These are phyloP conservation scores for Dipodomys ordii DNA, from an alignment of 2,113 vertebrate species.

Conservation along the genomic window DNA sequence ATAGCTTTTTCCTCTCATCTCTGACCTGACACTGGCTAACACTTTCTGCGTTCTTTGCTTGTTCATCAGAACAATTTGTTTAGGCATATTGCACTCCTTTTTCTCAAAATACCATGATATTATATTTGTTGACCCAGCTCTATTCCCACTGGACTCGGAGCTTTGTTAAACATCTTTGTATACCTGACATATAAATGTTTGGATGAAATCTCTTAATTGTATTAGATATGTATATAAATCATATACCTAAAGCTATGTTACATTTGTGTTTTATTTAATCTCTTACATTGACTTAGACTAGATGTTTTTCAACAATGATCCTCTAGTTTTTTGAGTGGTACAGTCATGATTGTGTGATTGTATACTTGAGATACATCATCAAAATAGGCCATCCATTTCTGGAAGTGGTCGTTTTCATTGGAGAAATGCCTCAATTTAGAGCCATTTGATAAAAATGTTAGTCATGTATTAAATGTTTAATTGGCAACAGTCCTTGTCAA, in stretches of 20 bases:
- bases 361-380: background rate
- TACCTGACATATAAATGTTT: constrained; percentile 70
- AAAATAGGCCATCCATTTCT: constrained; percentile 38
- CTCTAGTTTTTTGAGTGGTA: constrained; percentile 1
- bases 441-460: constrained; percentile 56
- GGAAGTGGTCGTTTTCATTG: constrained; percentile 34
- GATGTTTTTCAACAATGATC: constrained; percentile 34
- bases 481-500: constrained; percentile 48
- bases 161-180: constrained; percentile 71
- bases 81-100: constrained; percentile 41
- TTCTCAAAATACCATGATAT: constrained; percentile 22
- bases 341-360: constrained; percentile 9
- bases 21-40: background rate
- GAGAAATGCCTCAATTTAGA: constrained; percentile 48
- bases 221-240: constrained; percentile 71
- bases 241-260: constrained; percentile 15
- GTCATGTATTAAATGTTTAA: constrained; percentile 63
- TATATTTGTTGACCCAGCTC: constrained; percentile 54
- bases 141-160: constrained; percentile 57
- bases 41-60: constrained; percentile 18
- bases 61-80: constrained; percentile 47
- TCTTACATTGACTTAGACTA: constrained; percentile 29
- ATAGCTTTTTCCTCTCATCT: background rate
- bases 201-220: constrained; percentile 63
- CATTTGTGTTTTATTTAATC: constrained; percentile 35